phyloP scores from a whole-genome alignment of 2,888 invertebrate species.

The Nematopogon swammerdamellus region DNA sequence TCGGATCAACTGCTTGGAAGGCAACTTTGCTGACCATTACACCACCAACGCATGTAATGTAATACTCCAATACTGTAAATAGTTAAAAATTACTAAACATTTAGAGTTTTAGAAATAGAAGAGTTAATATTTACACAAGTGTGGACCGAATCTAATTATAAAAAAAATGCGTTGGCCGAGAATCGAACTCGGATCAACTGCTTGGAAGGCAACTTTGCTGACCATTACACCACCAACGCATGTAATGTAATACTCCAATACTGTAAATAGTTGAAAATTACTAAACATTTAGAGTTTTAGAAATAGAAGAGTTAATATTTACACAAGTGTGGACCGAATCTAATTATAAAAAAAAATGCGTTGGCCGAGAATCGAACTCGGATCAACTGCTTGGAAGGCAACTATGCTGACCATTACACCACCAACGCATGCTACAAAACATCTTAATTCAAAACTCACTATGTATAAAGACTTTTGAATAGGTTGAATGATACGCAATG shows the following conservation, averaged over 20 bases:
- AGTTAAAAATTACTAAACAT: neutral
- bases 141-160: too few relatives aligned
- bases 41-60: slow-evolving; percentile 13
- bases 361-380: slow-evolving; percentile 10
- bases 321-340: too few relatives aligned
- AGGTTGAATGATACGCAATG: too few relatives aligned
- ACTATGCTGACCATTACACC: slow-evolving; percentile 32
- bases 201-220: slow-evolving; percentile 32
- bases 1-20: slow-evolving; percentile 38
- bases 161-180: slow-evolving; percentile 16
- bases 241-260: neutral
- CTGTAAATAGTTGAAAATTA: neutral
- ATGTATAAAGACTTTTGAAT: too few relatives aligned
- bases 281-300: neutral
- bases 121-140: too few relatives aligned
- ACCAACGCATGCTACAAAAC: slow-evolving; percentile 35
- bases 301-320: too few relatives aligned
- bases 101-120: too few relatives aligned
- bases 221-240: slow-evolving; percentile 18
- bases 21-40: slow-evolving; percentile 24
- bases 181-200: slow-evolving; percentile 37
- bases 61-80: neutral
- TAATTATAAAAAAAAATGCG: slow-evolving; percentile 3
- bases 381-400: slow-evolving; percentile 16
- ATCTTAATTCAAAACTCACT: too few relatives aligned